These are phyloP conservation scores for Drosophila littoralis DNA, from an alignment of 1,140 invertebrate genomes.

Conservation along the genomic window DNA sequence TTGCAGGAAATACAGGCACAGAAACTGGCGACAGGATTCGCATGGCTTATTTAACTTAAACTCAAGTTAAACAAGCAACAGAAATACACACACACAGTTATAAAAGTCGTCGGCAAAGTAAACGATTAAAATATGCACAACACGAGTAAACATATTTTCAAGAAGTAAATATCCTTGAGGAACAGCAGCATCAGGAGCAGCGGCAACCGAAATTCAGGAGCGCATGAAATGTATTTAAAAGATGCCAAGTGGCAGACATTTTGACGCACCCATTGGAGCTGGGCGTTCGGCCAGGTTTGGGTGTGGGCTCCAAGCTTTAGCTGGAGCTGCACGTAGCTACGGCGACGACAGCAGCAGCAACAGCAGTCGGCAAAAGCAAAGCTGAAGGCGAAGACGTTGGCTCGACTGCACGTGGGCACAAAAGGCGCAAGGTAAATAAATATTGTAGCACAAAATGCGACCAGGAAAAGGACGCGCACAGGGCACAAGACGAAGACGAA, in stretches of 20 bases:
- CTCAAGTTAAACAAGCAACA: constrained; percentile 69
- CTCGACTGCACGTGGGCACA: constrained; percentile 74
- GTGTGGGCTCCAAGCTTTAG: not conserved
- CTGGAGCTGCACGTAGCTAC: constrained; percentile 55
- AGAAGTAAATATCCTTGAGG: constrained; percentile 84
- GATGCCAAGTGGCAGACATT: constrained; percentile 79
- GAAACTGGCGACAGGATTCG: constrained; percentile 37
- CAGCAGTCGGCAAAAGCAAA: not conserved
- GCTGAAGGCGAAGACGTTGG: constrained; percentile 31
- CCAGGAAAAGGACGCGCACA: constrained; percentile 3
- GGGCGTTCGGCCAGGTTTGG: constrained; percentile 15
- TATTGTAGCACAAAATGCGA: constrained; percentile 66
- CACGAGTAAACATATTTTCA: constrained; percentile 84
- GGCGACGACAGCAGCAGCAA: constrained; percentile 57
- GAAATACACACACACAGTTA: constrained; percentile 34
- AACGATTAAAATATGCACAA: constrained; percentile 85
- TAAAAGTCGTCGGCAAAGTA: constrained; percentile 72
- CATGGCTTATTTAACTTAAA: constrained; percentile 81
- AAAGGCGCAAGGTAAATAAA: constrained; percentile 84
- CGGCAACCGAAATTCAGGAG: constrained; percentile 69
- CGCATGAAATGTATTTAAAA: constrained; percentile 84
- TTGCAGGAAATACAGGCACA: not conserved
- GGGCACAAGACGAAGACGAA: constrained; percentile 4
- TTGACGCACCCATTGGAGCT: not conserved
- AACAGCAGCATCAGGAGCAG: constrained; percentile 24